Evolutionary conservation across 2,797 vertebrate species (phyloP).

Genomic region (Cyclura pinguis): DNA sequence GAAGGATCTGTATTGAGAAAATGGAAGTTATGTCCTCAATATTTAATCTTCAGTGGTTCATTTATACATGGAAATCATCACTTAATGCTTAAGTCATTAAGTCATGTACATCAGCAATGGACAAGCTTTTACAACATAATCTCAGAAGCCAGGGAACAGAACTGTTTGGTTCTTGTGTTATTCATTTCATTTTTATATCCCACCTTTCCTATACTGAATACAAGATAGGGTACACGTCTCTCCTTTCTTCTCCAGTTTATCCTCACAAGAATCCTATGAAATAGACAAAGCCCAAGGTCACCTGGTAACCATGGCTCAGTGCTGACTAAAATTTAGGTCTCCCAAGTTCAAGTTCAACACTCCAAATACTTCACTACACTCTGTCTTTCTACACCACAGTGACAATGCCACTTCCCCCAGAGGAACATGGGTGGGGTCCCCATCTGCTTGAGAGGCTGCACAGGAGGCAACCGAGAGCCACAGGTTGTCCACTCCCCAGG

Average conservation of each 20-base stretch:
- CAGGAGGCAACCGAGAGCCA: not conserved
- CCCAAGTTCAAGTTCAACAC: not conserved
- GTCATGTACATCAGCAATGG: not conserved
- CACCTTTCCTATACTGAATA: no score
- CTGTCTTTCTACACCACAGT: not conserved
- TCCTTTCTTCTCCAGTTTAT: no score
- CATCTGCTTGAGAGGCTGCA: not conserved
- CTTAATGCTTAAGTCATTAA: not conserved
- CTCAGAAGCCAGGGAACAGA: no score
- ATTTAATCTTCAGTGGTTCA: not conserved
- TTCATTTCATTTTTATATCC: not conserved
- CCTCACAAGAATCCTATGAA: no score
- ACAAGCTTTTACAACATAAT: no score
- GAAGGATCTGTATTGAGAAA: not conserved
- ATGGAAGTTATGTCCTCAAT: not conserved
- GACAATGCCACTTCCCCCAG: no score
- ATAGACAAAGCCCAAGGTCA: no score
- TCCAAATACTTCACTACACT: no score
- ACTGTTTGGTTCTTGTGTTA: not conserved
- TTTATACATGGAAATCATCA: not conserved
- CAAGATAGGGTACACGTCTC: no score
- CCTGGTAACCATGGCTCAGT: no score
- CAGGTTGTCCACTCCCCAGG: not conserved
- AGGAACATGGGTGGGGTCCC: not conserved
- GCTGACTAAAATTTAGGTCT: no score